Conservation (phyloP, 2,888 invertebrate species). For the Ectemnius cavifrons region DNA sequence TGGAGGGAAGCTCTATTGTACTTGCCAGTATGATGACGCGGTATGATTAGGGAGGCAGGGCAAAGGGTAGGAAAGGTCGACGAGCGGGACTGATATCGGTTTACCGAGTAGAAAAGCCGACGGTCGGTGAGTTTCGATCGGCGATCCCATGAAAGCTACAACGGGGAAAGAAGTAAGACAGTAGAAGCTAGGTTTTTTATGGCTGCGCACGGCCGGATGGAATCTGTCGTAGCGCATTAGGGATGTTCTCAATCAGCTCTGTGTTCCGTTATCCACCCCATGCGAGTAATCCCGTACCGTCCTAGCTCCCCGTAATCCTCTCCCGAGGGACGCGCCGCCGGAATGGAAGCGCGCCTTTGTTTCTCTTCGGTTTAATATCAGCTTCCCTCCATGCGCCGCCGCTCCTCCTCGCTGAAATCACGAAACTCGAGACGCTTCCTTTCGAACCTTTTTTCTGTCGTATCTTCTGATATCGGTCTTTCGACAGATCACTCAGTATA, state of each 20-base stretch:
- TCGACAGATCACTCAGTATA: slow-evolving; percentile 19
- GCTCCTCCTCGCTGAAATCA: slow-evolving; percentile 53
- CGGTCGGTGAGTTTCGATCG: slow-evolving; percentile 30
- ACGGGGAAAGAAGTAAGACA: slow-evolving; percentile 55
- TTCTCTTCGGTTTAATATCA: slow-evolving; percentile 70
- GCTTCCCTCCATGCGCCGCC: slow-evolving; percentile 57
- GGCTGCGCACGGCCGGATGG: slow-evolving; percentile 78
- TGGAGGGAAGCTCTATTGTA: no score
- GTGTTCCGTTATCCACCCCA: slow-evolving; percentile 72
- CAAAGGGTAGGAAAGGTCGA: background rate
- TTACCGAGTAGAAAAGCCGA: slow-evolving; percentile 42
- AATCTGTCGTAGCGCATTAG: slow-evolving; percentile 80
- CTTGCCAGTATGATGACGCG: no score
- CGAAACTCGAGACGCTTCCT: slow-evolving; percentile 54
- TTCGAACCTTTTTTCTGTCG: slow-evolving; percentile 33
- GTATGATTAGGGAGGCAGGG: no score
- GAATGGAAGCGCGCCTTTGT: slow-evolving; percentile 61
- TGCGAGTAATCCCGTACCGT: slow-evolving; percentile 73
- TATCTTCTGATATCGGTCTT: slow-evolving; percentile 29
- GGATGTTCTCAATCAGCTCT: slow-evolving; percentile 80
- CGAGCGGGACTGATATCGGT: slow-evolving; percentile 39
- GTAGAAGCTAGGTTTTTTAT: slow-evolving; percentile 65
- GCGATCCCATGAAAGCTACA: slow-evolving; percentile 29
- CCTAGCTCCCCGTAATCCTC: slow-evolving; percentile 73
- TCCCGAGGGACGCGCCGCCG: slow-evolving; percentile 65